Evolutionary conservation across 2,113 vertebrate species (phyloP).

Genomic region (Herpailurus yagouaroundi): DNA sequence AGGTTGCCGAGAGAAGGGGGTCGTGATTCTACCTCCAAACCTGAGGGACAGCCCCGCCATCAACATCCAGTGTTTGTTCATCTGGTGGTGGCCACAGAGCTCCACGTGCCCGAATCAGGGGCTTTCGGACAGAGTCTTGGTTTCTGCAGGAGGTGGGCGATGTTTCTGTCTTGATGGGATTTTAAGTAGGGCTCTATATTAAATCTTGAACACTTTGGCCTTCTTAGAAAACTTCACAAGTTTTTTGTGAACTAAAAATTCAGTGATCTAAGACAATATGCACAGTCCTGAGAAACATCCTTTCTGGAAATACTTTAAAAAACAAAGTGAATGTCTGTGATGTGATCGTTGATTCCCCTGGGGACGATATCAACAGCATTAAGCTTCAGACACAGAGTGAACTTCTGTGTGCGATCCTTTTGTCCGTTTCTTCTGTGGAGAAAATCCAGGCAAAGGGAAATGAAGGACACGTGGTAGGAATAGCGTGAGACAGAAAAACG

Average conservation of each 20-base stretch:
- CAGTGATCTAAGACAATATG: background rate
- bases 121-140: background rate
- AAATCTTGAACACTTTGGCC: background rate
- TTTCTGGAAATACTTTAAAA: background rate
- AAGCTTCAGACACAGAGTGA: background rate
- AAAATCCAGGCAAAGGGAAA: background rate
- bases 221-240: background rate
- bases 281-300: background rate
- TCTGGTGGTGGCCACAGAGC: background rate
- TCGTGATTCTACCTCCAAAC: background rate
- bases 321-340: background rate
- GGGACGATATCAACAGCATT: background rate
- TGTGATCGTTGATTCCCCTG: background rate
- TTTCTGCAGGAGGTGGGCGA: background rate
- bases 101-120: accelerated
- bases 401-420: background rate
- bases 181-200: background rate
- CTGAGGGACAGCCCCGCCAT: background rate
- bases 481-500: background rate
- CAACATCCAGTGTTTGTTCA: background rate
- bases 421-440: background rate
- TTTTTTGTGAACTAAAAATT: background rate
- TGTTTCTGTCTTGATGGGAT: background rate
- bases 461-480: background rate
- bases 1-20: background rate